Evolutionary conservation across 2,888 invertebrate species (phyloP), one percentile per base, ranked within the genome.

Genomic region (Pandemis cinnamomeana): DNA sequence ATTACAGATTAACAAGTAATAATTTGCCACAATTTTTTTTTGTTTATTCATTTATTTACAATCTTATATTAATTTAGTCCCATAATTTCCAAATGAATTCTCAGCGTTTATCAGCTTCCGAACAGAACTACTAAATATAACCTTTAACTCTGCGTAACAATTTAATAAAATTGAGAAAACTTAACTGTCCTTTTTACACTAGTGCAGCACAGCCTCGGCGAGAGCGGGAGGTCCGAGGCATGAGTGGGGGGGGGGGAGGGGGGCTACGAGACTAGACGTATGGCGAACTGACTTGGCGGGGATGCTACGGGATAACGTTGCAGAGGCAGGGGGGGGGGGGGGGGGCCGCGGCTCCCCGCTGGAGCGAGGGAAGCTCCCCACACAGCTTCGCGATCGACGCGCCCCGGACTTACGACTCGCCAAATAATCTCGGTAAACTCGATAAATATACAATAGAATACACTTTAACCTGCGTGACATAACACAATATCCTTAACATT

Each of bases 31-130:
- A 93, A 92, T 87, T 90, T 89, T 88, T 81, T 80, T 82, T 84
- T 81, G 63, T 63, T 84, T 85, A 81, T 80, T 86, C 91, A 88
- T 90, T 91, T 93, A 93, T 94, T 91, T 93, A 93, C 93, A 93
- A 86, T 87, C 92, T 93, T 93, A 92, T 83, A 90, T 86, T 90
- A 91, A 88, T 91, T 94, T 93, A 94, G 94, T 93, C 94, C 94
- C 94, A 93, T 91, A 87, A 90, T 91, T 92, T 88, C 87, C 89
- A 89, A 92, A 91, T 88, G 83, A 90, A 89, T 86, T 76, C 81
- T 80, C 80, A 84, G 86, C 87, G 83, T 80, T 82, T 82, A 60
- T 68, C 70, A 72, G 71, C 67, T 73, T 48, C 64, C 63, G 69
- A 73, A 66, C 76, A 71, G 62, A 75, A 76, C 72, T 67, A 15